phyloP scores from a whole-genome alignment of 1,140 invertebrate species.

The Laupala kohalensis region DNA sequence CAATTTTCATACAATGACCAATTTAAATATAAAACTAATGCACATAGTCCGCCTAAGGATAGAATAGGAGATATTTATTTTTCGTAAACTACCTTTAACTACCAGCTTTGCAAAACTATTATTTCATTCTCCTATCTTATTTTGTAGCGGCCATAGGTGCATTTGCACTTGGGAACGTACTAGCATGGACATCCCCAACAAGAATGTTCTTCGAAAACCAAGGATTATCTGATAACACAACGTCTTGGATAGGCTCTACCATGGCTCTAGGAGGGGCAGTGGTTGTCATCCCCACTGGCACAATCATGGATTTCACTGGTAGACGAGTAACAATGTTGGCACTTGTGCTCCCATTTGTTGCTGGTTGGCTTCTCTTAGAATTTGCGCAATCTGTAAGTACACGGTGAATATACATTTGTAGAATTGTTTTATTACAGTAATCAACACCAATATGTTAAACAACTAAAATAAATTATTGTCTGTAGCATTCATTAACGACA shows the following conservation, averaged over 20 bases:
- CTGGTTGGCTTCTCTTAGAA: constrained; percentile 63
- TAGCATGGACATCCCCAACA: constrained; percentile 73
- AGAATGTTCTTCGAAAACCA: constrained; percentile 14
- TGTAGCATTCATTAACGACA: too few relatives aligned
- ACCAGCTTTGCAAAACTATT: too few relatives aligned
- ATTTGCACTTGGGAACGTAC: constrained; percentile 38
- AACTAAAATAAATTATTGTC: too few relatives aligned
- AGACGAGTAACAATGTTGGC: constrained; percentile 55
- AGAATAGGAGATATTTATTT: too few relatives aligned
- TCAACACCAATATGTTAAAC: too few relatives aligned
- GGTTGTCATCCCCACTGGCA: constrained; percentile 54
- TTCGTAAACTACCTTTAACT: too few relatives aligned
- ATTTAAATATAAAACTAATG: too few relatives aligned
- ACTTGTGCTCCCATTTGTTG: constrained; percentile 53
- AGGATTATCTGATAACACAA: constrained; percentile 27
- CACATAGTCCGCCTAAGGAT: too few relatives aligned
- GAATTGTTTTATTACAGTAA: too few relatives aligned
- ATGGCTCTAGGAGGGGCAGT: constrained; percentile 63
- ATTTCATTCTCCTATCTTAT: too few relatives aligned
- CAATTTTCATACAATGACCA: too few relatives aligned
- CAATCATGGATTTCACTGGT: constrained; percentile 59
- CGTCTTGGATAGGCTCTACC: constrained; percentile 60
- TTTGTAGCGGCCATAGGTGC: constrained; percentile 54
- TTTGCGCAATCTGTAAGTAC: constrained; percentile 29
- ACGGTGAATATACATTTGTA: too few relatives aligned